Evolutionary conservation across 2,888 invertebrate species (phyloP), one percentile per base, ranked within the genome.

Genomic region (Drosophila nr. medialis): DNA sequence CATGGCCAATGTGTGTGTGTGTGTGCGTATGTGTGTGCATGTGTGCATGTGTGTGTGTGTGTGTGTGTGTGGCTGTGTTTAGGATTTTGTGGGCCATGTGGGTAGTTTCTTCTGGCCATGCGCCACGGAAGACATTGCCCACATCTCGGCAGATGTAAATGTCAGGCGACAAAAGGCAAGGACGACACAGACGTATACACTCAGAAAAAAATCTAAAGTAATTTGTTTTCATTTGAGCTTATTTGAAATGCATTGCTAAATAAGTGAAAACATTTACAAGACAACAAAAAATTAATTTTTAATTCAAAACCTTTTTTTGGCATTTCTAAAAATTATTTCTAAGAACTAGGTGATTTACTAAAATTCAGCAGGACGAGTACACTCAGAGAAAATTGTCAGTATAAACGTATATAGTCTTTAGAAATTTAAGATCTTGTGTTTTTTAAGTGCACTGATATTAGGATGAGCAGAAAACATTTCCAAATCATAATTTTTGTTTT

Each of bases 111-210:
- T 79, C 74, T 63, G 71, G 67, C 62, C 63, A 64, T 49, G 56
- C 70, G 73, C 81, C 68, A 83, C 67, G 72, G 81, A 82, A 45
- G 82, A 81, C 74, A 64, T 67, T 62, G 72, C 87, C 87, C 83
- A 87, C 83, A 84, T 84, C 72, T 69, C 72, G 74, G 70, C 72
- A 86, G 78, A 78, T 75, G 81, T 68, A 64, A 70, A 80, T 75
- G 77, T 75, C 80, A 75, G 66, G 80, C 83, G 73, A 81, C 73
- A 76, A 80, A 56, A 59, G 80, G 80, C 64, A 45, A 64, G 58
- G 59, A 62, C 73, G 36, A 34, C 21, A 21, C 4, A 21, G 32
- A 32, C n/a, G 32, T 7, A 40, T 8, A 24, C 45, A 45, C 45
- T 45, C 15, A 15, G 24, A 24, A 24, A 45, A 38, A 45, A 24